Base-by-base conservation (phyloP, 2,113 vertebrate species). In the Hiodon alosoides region DNA sequence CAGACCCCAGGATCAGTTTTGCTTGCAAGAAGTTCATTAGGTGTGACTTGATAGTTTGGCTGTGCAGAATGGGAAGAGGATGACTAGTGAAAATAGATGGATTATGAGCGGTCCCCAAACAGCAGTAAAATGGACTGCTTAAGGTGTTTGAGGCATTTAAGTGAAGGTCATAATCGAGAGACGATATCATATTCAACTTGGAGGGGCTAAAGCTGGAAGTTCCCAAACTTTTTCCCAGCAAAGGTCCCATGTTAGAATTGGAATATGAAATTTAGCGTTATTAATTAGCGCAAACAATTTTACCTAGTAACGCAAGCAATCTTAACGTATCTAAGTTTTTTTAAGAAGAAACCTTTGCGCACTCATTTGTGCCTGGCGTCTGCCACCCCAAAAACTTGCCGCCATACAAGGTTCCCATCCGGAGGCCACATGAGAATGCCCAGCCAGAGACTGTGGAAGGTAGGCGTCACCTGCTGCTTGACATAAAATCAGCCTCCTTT, bases 61-160 rank as follows among this genome's bases (percentile, higher is more conserved):
- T 13, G 77, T 72, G 79, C 67, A 52, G 75, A 84, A 81, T 85
- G 80, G 81, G 81, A 78, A 86, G 81, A 70, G 79, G 80, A 16
- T 65, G 62, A 86, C 79, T 85, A 86, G 79, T 82, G 77, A 83
- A 85, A 82, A 82, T 81, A 84, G 84, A 87, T 82, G 81, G 83
- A 86, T 83, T 75, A 85, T 80, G 81, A 81, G 82, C 79, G 83
- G 83, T 83, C 84, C 85, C 84, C 79, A 85, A 83, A 80, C 84
- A 80, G 83, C 86, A 87, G 86, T 92, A 90, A 91, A 91, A 87
- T 91, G 88, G 84, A 89, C 82, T 60, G 77, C 86, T 84, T 83
- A 85, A 82, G 84, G 86, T 86, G 84, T 31, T 31, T 31, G 84
- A 90, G 87, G 90, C 90, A 91, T 91, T 92, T 90, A 89, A 90